Conservation (phyloP, 2,888 invertebrate species). For the Atrina japonica region DNA sequence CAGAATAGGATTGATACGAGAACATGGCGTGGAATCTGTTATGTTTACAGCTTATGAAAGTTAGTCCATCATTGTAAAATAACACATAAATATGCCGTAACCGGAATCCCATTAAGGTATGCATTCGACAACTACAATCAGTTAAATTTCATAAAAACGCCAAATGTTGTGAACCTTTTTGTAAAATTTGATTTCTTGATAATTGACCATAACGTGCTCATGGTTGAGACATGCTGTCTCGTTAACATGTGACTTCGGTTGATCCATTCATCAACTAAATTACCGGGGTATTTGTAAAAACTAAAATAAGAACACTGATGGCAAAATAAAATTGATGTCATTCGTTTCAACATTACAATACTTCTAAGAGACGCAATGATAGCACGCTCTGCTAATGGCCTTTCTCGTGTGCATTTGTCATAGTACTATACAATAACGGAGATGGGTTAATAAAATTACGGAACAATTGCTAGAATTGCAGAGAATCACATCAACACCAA, state of each 20-base stretch:
- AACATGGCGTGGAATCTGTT: too few relatives aligned
- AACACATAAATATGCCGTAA: too few relatives aligned
- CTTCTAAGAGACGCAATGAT: conserved; percentile 38
- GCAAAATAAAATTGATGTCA: conserved; percentile 35
- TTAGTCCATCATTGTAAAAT: too few relatives aligned
- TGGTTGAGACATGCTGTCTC: conserved; percentile 31
- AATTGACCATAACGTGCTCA: conserved; percentile 30
- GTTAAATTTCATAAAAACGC: too few relatives aligned
- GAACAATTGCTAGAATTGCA: conserved; percentile 24
- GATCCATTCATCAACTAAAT: conserved; percentile 37
- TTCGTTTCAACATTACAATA: conserved; percentile 39
- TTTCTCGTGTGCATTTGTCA: conserved; percentile 43
- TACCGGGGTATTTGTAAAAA: conserved; percentile 38
- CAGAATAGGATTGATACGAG: too few relatives aligned
- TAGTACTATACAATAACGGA: conserved; percentile 24
- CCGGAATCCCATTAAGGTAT: too few relatives aligned
- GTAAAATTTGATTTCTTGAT: conserved; percentile 16
- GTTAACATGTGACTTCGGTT: conserved; percentile 34
- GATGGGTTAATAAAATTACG: conserved; percentile 49
- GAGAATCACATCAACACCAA: neutral
- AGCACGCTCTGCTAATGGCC: conserved; percentile 34
- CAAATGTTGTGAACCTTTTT: too few relatives aligned
- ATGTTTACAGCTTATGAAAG: too few relatives aligned
- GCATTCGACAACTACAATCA: too few relatives aligned
- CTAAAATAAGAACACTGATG: conserved; percentile 40